A percentile compares a stretch with the other conserved stretches of the same genome.
Evolutionary conservation across 2,888 invertebrate species (phyloP).

Genomic region (Blastobasis lacticolella): DNA sequence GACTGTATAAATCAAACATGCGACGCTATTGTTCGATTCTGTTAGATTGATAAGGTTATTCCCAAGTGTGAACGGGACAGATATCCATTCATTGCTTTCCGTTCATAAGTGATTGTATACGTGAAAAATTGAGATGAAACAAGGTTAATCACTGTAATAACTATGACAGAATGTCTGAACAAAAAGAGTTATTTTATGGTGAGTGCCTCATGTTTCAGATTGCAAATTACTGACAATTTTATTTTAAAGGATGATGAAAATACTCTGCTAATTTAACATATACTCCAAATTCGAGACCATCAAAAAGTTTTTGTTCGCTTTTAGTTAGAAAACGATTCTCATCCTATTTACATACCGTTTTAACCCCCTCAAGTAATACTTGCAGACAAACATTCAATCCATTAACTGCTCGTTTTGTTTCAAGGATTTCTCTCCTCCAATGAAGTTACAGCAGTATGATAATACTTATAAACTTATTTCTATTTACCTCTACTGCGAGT

Average conservation of each 20-base stretch:
- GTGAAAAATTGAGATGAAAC: constrained; percentile 19
- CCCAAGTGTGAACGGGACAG: constrained; percentile 70
- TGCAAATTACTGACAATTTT: too few relatives aligned
- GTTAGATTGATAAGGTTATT: constrained; percentile 73
- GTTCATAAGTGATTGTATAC: constrained; percentile 57
- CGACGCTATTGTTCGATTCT: constrained; percentile 73
- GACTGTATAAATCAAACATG: constrained; percentile 74
- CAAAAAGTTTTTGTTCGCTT: constrained; percentile 56
- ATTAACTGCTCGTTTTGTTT: constrained; percentile 33
- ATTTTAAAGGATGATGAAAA: too few relatives aligned
- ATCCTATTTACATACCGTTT: constrained; percentile 52
- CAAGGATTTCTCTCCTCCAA: constrained; percentile 16
- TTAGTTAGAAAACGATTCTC: constrained; percentile 55
- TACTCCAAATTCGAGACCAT: constrained; percentile 40
- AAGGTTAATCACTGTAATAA: not conserved
- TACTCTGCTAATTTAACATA: constrained; percentile 18
- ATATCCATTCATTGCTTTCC: constrained; percentile 62
- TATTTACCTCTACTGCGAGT: too few relatives aligned
- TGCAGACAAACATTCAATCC: constrained; percentile 48
- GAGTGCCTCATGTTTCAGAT: too few relatives aligned
- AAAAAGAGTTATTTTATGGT: too few relatives aligned
- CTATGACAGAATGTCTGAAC: not conserved
- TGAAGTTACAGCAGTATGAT: not conserved
- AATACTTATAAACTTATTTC: too few relatives aligned
- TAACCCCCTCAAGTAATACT: constrained; percentile 45